phyloP scores from a whole-genome alignment of 1,140 invertebrate species.

The Metaphire vulgaris region DNA sequence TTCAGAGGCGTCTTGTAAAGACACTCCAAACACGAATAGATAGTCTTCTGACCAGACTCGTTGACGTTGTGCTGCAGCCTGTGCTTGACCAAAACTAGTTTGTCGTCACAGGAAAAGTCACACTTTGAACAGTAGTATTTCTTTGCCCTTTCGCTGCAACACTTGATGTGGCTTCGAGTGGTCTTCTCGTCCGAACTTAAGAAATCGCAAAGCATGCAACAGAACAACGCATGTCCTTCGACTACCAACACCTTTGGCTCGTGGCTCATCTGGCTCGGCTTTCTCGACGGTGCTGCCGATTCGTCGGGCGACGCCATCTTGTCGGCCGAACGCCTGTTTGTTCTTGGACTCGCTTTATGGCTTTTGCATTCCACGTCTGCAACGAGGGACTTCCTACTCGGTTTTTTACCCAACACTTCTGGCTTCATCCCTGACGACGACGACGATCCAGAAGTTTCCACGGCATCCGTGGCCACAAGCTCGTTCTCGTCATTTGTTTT shows the following conservation, averaged over 20 bases:
- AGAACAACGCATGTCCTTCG: neutral
- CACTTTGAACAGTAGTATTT: neutral
- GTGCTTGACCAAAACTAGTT: constrained; percentile 5
- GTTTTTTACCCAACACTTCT: no score
- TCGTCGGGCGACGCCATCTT: no score
- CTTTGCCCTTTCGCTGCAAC: neutral
- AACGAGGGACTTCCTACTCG: neutral
- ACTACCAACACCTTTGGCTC: neutral
- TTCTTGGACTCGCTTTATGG: neutral
- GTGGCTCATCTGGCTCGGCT: neutral
- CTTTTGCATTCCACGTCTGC: neutral
- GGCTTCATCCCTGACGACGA: no score
- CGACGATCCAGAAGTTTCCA: no score
- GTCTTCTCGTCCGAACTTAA: no score
- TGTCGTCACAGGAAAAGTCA: neutral
- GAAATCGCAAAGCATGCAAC: neutral
- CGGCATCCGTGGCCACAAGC: no score
- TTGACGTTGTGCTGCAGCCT: neutral
- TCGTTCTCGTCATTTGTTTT: no score
- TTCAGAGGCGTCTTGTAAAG: constrained; percentile 87
- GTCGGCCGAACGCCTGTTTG: neutral
- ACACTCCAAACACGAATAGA: constrained; percentile 71
- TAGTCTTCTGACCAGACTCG: neutral
- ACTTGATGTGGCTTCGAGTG: neutral
- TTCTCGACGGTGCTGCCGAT: no score